Percentiles rank a stretch among this genome's conserved stretches.
phyloP scores from a whole-genome alignment of 2,888 invertebrate species.

The Yponomeuta plumbellus region DNA sequence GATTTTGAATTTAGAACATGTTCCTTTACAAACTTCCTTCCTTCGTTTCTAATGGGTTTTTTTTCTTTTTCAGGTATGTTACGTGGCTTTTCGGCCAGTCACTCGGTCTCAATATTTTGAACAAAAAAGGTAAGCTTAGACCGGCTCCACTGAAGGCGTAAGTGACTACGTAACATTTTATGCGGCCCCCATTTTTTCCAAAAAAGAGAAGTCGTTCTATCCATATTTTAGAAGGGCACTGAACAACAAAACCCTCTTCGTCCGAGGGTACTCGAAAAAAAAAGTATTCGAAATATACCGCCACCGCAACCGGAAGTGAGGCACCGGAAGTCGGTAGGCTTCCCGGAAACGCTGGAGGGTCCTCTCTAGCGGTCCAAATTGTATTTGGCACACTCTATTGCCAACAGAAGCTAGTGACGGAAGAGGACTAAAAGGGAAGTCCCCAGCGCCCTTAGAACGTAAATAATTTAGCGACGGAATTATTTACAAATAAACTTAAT shows the following conservation, averaged over 20 bases:
- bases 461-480: conserved; percentile 4
- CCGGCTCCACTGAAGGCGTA: not conserved
- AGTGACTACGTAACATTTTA: not conserved
- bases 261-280: conserved; percentile 55
- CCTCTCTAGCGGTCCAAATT: conserved; percentile 59
- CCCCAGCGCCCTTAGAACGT: conserved; percentile 13
- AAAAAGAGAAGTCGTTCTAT: not conserved
- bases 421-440: conserved; percentile 18
- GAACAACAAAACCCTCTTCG: conserved; percentile 43
- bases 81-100: not conserved
- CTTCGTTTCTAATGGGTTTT: not conserved
- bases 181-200: conserved; percentile 5
- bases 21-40: not conserved
- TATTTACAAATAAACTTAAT: conserved; percentile 1
- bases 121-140: not conserved
- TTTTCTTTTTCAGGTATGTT: not conserved
- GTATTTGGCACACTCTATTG: conserved; percentile 60
- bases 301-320: conserved; percentile 63
- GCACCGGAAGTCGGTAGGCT: conserved; percentile 67
- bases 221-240: conserved; percentile 2
- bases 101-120: not conserved
- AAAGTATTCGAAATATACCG: conserved; percentile 49
- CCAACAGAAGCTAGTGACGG: conserved; percentile 28
- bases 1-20: not conserved
- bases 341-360: conserved; percentile 69